Evolutionary conservation across 37 sponge, comb jelly and placozoan species (phyloP).

Genomic region (Geodia barretti): DNA sequence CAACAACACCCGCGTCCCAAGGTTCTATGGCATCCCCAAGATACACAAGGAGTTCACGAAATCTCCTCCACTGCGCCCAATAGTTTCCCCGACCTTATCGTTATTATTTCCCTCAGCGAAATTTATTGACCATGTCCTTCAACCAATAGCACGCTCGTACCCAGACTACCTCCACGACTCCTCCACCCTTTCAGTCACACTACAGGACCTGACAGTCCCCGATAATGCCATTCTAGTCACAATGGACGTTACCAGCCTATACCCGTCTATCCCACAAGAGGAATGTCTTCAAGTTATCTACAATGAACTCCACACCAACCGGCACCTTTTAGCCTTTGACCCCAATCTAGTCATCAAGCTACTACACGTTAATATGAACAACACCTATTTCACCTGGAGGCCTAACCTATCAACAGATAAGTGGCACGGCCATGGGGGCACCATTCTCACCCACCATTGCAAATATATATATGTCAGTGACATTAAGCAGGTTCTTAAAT

Average conservation of each 20-base stretch:
- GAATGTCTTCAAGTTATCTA: constrained; percentile 18
- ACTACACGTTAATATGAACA: constrained; percentile 14
- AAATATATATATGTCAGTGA: constrained; percentile 26
- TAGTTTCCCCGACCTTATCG: constrained; percentile 7
- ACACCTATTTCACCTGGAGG: neutral
- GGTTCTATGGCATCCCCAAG: constrained; percentile 30
- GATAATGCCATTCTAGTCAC: constrained; percentile 13
- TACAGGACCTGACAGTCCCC: constrained; percentile 6
- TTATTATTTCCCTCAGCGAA: constrained; percentile 2
- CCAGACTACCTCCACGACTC: constrained; percentile 36
- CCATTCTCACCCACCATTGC: constrained; percentile 31
- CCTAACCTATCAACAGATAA: constrained; percentile 9
- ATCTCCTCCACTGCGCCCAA: constrained; percentile 21
- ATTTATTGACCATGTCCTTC: constrained; percentile 26
- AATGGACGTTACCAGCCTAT: neutral
- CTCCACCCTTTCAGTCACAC: neutral
- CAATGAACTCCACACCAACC: constrained; percentile 13
- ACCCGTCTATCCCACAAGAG: constrained; percentile 29
- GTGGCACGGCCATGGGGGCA: constrained; percentile 40
- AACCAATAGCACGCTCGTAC: constrained; percentile 14
- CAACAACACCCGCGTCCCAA: neutral
- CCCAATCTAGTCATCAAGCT: constrained; percentile 23
- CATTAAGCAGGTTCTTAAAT: neutral
- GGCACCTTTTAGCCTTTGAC: constrained; percentile 6
- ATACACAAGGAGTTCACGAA: constrained; percentile 15